Base-by-base conservation (phyloP, 35 echinoderm and acorn worm genomes). In the Apostichopus japonicus region DNA sequence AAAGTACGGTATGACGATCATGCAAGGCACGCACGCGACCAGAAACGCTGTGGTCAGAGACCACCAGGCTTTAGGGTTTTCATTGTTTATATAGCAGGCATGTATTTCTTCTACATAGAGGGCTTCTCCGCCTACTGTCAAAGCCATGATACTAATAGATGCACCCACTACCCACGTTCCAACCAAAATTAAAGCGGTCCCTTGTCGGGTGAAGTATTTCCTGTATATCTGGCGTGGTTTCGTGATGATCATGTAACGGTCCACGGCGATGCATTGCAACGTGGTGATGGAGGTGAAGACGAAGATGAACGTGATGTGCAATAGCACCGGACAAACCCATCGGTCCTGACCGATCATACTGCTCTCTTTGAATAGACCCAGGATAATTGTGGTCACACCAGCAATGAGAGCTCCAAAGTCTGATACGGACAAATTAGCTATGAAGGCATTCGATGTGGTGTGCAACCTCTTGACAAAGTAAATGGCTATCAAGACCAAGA, bases 381-480 rank as follows among this genome's bases (percentile, higher is more conserved):
- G 0, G 54, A 91, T 8, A 5, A 91, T 77, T 17, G 73, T 56
- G 7, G 58, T 54, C 51, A 91, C 53, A 51, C 90, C 90, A 19
- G 72, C n/a, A 23, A 91, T 11, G 4, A 91, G 77, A 8, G 90
- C 90, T 4, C 90, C 90, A 58, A 77, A 78, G 54, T 91, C 90
- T 21, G 90, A 91, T 7, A 91, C 52, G 15, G 90, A 91, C 55
- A 91, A 58, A 33, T 79, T 91, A 10, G 90, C 90, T 8, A 91
- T 91, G 52, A 91, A 72, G 55, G 90, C 90, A 91, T 91, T 91
- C 8, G 90, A 91, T n/a, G 90, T 91, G 53, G 90, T 91, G 58
- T 91, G 90, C 14, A 91, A 72, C 76, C 76, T 10, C 54, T 58
- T 77, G 17, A 91, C 71, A 24, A 77, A 16, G 58, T 19, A 23